These are phyloP conservation scores for Ctenochaetus hawaiiensis DNA, from an alignment of 2,797 vertebrate genomes.

Conservation along the genomic window DNA sequence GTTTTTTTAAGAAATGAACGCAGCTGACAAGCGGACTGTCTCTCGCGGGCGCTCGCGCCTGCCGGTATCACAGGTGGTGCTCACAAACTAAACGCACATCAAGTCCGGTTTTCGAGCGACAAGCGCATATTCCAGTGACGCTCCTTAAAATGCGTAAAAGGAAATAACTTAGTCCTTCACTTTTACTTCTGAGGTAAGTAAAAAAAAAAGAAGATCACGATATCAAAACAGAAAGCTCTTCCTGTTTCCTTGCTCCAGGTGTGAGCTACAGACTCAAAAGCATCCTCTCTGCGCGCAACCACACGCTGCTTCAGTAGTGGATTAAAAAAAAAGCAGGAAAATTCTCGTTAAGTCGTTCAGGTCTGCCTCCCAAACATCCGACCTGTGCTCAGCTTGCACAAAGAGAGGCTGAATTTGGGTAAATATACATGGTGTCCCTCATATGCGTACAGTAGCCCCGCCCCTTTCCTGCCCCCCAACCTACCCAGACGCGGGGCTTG, in stretches of 20 bases:
- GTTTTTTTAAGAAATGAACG: neutral
- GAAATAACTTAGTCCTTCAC: neutral
- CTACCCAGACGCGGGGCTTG: conserved; percentile 26
- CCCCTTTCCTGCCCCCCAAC: conserved; percentile 41
- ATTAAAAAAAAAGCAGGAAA: neutral
- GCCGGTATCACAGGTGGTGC: conserved; percentile 25
- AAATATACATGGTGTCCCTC: conserved; percentile 60
- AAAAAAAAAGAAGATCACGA: neutral
- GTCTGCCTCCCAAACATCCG: neutral
- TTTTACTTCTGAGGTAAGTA: neutral
- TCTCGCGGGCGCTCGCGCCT: neutral
- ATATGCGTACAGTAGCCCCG: conserved; percentile 61
- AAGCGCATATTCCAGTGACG: conserved; percentile 53
- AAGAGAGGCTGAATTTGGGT: conserved; percentile 35
- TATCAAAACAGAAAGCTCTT: neutral
- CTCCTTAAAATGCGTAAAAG: neutral
- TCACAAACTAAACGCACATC: neutral
- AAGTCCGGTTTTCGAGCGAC: conserved; percentile 35
- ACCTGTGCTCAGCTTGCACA: neutral
- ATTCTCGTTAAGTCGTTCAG: conserved; percentile 2
- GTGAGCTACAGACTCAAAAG: conserved; percentile 27
- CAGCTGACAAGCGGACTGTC: neutral
- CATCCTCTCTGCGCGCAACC: conserved; percentile 51
- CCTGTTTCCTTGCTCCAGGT: conserved; percentile 64
- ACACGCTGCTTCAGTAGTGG: conserved; percentile 7